Evolutionary conservation across 2,888 invertebrate species (phyloP).

Genomic region (Aricia artaxerxes): DNA sequence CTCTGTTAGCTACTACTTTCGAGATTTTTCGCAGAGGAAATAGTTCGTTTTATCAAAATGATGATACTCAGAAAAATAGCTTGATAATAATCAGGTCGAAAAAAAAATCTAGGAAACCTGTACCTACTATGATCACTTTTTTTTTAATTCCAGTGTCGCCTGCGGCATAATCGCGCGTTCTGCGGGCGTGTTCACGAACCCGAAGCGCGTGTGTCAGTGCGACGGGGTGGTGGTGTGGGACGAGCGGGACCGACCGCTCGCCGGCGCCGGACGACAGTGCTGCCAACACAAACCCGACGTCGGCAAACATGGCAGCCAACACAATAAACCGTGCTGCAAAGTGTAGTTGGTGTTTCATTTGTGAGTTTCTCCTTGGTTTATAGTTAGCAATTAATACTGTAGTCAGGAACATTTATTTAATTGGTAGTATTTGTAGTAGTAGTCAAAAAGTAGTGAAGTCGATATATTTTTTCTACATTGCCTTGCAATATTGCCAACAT

Average conservation of each 20-base stretch:
- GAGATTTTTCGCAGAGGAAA: too few species aligned
- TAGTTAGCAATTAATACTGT: too few species aligned
- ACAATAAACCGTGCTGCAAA: conserved; percentile 52
- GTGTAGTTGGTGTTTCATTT: conserved; percentile 41
- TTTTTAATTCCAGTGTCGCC: conserved; percentile 80
- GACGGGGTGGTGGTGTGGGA: conserved; percentile 95
- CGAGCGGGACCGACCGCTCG: conserved; percentile 83
- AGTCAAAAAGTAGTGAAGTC: too few species aligned
- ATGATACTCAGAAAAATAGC: too few species aligned
- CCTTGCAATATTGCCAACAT: too few species aligned
- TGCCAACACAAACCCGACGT: conserved; percentile 53
- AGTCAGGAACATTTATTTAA: too few species aligned
- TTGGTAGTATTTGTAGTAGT: too few species aligned
- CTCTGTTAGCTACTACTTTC: too few species aligned
- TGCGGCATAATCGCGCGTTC: conserved; percentile 95
- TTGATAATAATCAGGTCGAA: too few species aligned
- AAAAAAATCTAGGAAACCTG: too few species aligned
- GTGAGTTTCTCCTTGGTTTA: not conserved
- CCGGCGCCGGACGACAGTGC: conserved; percentile 59
- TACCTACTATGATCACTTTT: not conserved
- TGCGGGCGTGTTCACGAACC: conserved; percentile 92
- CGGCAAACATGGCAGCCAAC: conserved; percentile 54
- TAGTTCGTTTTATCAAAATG: too few species aligned
- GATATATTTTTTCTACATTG: too few species aligned
- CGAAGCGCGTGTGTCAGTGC: conserved; percentile 93